Conservation (phyloP, 1,140 invertebrate genomes). For the Oryctes rhinoceros region DNA sequence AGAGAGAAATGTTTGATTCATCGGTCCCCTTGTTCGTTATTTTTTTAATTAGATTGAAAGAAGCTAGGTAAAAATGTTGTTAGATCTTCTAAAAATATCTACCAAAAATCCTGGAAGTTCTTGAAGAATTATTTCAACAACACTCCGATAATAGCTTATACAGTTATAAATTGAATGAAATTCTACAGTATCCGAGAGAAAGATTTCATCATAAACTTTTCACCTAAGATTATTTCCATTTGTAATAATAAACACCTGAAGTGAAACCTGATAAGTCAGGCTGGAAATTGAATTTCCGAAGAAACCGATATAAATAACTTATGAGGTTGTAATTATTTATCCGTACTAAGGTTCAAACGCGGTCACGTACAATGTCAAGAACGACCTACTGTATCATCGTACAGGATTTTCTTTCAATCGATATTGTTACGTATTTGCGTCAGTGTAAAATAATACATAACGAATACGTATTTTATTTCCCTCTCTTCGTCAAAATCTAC, state of each 20-base stretch:
- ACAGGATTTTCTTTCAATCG: neutral
- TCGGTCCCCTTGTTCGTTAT: no score
- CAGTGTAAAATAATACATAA: neutral
- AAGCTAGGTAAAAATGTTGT: no score
- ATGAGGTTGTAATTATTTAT: slow-evolving; percentile 9
- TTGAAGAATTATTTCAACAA: no score
- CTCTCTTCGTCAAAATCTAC: no score
- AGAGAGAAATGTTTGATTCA: no score
- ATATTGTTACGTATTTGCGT: neutral
- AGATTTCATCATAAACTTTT: neutral
- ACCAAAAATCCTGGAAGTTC: no score
- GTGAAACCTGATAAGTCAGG: neutral
- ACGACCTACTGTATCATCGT: neutral
- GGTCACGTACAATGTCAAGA: neutral
- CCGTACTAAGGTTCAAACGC: neutral
- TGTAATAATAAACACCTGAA: neutral
- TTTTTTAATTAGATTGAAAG: no score
- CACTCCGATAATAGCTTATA: no score
- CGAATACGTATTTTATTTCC: no score
- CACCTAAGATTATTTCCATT: neutral
- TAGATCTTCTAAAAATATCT: no score
- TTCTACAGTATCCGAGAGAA: neutral
- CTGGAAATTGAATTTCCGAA: neutral
- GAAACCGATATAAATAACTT: neutral
- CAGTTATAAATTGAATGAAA: no score